phyloP scores from a whole-genome alignment of 2,113 vertebrate genomes.

The Chaetura pelagica region DNA sequence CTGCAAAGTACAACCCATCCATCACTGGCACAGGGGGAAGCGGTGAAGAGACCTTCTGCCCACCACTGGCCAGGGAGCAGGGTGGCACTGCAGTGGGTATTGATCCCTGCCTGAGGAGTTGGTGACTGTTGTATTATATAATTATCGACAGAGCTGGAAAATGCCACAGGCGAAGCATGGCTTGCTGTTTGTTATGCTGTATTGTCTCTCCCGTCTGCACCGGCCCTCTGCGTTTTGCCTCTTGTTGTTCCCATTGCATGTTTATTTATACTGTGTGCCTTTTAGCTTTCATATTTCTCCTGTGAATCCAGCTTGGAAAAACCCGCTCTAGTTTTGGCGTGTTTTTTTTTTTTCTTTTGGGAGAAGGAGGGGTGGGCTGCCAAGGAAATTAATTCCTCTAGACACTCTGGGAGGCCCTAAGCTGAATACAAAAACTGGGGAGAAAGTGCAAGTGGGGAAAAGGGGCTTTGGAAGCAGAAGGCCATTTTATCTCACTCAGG shows the following conservation, averaged over 20 bases:
- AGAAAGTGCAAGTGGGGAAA: not conserved
- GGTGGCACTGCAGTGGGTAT: constrained; percentile 59
- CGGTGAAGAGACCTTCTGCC: constrained; percentile 11
- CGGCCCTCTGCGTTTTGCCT: constrained; percentile 67
- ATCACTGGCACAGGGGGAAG: not conserved
- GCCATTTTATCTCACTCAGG: not conserved
- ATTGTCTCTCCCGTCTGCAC: constrained; percentile 74
- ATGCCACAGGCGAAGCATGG: constrained; percentile 74
- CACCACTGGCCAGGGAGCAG: not conserved
- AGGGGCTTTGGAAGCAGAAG: constrained; percentile 13
- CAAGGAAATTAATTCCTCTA: constrained; percentile 71
- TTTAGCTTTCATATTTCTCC: constrained; percentile 83
- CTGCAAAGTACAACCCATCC: not conserved
- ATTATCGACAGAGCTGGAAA: constrained; percentile 82
- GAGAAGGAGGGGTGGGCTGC: constrained; percentile 39
- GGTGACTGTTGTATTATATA: constrained; percentile 76
- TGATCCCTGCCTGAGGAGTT: constrained; percentile 71
- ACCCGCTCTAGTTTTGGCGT: not conserved
- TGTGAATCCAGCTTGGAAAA: constrained; percentile 77
- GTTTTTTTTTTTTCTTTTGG: constrained; percentile 12
- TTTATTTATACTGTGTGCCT: constrained; percentile 79
- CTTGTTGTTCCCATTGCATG: constrained; percentile 78
- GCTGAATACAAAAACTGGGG: constrained; percentile 62
- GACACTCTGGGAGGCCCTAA: constrained; percentile 23
- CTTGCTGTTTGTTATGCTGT: constrained; percentile 81